Percentiles rank a stretch among this genome's conserved stretches.
phyloP scores from a whole-genome alignment of 2,113 vertebrate species.

The Turdus rufiventris region DNA sequence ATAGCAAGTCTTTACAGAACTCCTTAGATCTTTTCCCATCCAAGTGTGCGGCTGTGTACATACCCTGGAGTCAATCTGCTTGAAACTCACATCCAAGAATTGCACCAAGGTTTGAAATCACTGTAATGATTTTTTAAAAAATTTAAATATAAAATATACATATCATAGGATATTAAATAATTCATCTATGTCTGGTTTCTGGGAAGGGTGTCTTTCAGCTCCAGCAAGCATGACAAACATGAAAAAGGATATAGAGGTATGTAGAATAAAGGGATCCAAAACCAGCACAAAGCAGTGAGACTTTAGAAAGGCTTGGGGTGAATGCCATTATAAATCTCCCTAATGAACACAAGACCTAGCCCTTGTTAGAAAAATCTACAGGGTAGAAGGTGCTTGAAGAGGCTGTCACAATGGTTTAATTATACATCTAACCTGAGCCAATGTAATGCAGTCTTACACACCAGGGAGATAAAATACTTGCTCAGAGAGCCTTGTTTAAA shows the following conservation, averaged over 20 bases:
- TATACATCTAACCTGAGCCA: background rate
- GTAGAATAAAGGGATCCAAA: background rate
- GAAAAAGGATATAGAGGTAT: background rate
- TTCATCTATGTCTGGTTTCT: background rate
- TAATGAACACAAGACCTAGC: background rate
- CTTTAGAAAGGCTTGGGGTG: background rate
- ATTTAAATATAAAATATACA: background rate
- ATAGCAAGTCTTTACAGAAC: background rate
- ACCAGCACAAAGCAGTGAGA: background rate
- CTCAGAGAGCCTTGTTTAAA: background rate
- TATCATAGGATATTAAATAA: background rate
- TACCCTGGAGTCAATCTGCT: background rate
- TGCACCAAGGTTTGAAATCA: background rate
- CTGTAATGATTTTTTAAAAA: background rate
- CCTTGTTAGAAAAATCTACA: background rate
- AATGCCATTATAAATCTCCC: background rate
- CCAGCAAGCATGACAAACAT: background rate
- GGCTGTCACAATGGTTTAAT: rapidly evolving
- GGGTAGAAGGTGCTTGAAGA: background rate
- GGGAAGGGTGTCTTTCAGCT: background rate
- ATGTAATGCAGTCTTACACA: background rate
- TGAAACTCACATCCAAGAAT: background rate
- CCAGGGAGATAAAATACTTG: rapidly evolving
- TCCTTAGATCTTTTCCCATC: background rate
- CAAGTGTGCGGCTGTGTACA: background rate